Conservation (phyloP, 2,888 invertebrate genomes). For the Corythucha ciliata region DNA sequence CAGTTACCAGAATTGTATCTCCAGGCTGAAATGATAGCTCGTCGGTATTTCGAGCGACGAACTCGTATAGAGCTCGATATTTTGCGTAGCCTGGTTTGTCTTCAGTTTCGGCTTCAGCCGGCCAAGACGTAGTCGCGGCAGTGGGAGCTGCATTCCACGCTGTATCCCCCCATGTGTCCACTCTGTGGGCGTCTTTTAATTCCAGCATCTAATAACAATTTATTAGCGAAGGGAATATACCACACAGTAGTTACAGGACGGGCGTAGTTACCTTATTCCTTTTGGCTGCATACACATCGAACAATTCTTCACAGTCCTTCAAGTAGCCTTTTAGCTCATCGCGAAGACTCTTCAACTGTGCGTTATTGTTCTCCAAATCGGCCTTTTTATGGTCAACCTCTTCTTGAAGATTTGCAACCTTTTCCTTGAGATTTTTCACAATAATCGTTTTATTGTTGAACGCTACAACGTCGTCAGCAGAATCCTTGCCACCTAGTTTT, state of each 20-base stretch:
- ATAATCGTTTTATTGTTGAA: slow-evolving; percentile 61
- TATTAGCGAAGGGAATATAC: too few species aligned
- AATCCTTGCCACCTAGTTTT: slow-evolving; percentile 41
- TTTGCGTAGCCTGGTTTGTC: slow-evolving; percentile 41
- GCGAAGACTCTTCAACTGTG: slow-evolving; percentile 63
- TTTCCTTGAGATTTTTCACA: slow-evolving; percentile 59
- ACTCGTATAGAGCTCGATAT: slow-evolving; percentile 89
- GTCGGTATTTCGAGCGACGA: slow-evolving; percentile 81
- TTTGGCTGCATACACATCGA: slow-evolving; percentile 59
- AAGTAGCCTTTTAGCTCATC: slow-evolving; percentile 56
- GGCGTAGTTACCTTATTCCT: slow-evolving; percentile 42
- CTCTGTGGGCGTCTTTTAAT: slow-evolving; percentile 20
- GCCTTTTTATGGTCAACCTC: slow-evolving; percentile 64
- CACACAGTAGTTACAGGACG: too few species aligned
- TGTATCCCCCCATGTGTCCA: slow-evolving; percentile 49
- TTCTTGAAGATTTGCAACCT: slow-evolving; percentile 64
- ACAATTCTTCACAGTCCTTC: slow-evolving; percentile 58
- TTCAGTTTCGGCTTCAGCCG: slow-evolving; percentile 29
- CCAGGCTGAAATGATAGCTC: slow-evolving; percentile 90
- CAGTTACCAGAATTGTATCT: slow-evolving; percentile 71
- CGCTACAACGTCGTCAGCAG: slow-evolving; percentile 50
- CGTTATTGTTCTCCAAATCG: slow-evolving; percentile 72
- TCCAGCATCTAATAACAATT: slow-evolving; percentile 26
- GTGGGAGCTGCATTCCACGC: slow-evolving; percentile 51
- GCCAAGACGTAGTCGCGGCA: slow-evolving; percentile 43